Percentiles rank a stretch among this genome's conserved stretches.
Evolutionary conservation across 1,140 invertebrate species (phyloP).

Genomic region (Bombus superbus): DNA sequence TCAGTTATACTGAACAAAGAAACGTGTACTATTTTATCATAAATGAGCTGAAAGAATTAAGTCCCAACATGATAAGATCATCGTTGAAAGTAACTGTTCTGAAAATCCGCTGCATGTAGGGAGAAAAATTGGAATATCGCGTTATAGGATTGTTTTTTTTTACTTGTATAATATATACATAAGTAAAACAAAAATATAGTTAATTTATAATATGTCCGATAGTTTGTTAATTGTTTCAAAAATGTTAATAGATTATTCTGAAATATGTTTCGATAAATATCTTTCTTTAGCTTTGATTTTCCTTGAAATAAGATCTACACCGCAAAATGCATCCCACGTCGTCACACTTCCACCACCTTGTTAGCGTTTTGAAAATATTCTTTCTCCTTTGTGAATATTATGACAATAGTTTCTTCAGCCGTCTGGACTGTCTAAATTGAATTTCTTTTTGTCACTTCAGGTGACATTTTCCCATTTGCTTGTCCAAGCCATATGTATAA

Average conservation of each 20-base stretch:
- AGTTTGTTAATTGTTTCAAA: background rate
- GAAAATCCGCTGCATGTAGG: no score
- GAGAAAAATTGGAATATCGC: no score
- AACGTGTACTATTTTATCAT: no score
- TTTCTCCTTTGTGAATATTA: background rate
- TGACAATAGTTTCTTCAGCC: background rate
- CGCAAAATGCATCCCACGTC: background rate
- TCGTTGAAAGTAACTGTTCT: no score
- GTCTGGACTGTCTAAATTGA: background rate
- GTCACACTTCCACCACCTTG: background rate
- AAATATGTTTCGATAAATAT: background rate
- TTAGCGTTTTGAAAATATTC: background rate
- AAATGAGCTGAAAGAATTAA: no score
- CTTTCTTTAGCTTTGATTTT: background rate
- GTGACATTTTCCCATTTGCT: background rate
- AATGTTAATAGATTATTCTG: background rate
- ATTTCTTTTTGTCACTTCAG: background rate
- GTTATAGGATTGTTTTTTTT: no score
- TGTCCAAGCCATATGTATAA: background rate
- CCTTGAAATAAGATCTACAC: background rate
- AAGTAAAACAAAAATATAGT: no score
- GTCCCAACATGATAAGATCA: no score
- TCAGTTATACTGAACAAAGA: no score
- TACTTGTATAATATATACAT: no score
- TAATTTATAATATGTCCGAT: no score